These are phyloP conservation scores for Drosophila ananassae DNA, from an alignment of 1,140 invertebrate genomes.

Conservation along the genomic window DNA sequence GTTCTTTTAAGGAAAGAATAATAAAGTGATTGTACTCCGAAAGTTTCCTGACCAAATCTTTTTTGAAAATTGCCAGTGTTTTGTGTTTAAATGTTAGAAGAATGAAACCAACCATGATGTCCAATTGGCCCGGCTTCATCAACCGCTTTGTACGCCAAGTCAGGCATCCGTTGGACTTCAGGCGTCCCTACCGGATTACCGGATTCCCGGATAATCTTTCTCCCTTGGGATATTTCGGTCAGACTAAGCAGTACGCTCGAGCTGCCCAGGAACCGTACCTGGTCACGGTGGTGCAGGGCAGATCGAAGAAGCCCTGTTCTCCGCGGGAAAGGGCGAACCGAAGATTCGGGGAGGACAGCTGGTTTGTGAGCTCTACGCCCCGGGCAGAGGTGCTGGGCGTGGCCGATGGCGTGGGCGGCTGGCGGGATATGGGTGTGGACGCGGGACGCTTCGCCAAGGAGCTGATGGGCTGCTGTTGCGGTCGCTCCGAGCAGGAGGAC, in stretches of 20 bases:
- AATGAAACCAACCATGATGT: not conserved
- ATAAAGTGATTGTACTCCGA: not conserved
- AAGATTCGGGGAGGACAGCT: slow-evolving; percentile 65
- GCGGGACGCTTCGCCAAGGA: slow-evolving; percentile 56
- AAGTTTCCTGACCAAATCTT: not conserved
- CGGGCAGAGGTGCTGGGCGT: slow-evolving; percentile 58
- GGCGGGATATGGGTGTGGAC: slow-evolving; percentile 56
- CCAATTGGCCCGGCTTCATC: not conserved
- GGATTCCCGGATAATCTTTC: not conserved
- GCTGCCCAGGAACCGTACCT: slow-evolving; percentile 39
- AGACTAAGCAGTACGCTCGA: not conserved
- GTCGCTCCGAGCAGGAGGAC: not conserved
- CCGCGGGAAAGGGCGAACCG: not conserved
- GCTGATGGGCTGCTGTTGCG: slow-evolving; percentile 49
- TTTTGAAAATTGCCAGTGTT: not conserved
- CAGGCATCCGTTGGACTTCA: not conserved
- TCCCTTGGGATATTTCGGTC: not conserved
- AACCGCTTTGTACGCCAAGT: not conserved
- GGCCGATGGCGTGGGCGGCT: slow-evolving; percentile 64
- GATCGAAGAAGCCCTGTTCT: slow-evolving; percentile 16
- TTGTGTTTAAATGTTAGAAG: not conserved
- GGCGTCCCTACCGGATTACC: not conserved
- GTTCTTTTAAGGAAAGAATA: not conserved
- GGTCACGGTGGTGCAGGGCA: slow-evolving; percentile 54
- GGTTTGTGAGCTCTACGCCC: slow-evolving; percentile 52